Base-by-base conservation (phyloP, 2,113 vertebrate species). In the Chlorodrepanis virens region DNA sequence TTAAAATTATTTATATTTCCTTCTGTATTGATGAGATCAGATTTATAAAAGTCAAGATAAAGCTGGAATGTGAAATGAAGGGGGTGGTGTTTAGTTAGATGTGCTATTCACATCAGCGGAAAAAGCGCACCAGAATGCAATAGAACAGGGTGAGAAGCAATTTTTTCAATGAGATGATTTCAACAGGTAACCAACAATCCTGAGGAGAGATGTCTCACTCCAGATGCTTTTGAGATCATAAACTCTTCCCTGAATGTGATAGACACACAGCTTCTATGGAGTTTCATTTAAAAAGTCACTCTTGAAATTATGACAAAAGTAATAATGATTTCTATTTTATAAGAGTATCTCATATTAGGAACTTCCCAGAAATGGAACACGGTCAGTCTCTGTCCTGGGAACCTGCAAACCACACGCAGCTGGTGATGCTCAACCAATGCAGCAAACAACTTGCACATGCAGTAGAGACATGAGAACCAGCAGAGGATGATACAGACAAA, bases 1-100 rank as follows among this genome's bases (percentile, higher is more conserved):
- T 83, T 91, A 57, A 85, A 87, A 60, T 54, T 89, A 68, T 79
- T 91, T 90, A 42, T 20, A 68, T 77, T 93, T 89, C 37, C 3
- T 79, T 84, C 52, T 71, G 3, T 45, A 24, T 82, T 79, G 65
- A 45, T 0, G 4, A 72, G 24, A 80, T 72, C n/a, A 81, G 39
- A 52, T 37, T 78, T 65, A 75, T 33, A 42, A 74, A 81, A 90
- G 17, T 23, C 8, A 17, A 50, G 31, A 68, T 49, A 72, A 65
- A 85, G 4, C 49, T 72, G 33, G 37, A 76, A 93, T 82, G 14
- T 28, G 22, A 93, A 89, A 67, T 31, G 29, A 33, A 76, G 28
- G 35, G 2, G 7, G 2, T 11, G 8, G 1, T 69, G 14, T 70
- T 92, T 92, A 44, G 72, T 82, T 64, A 49, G 13, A n/a, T 63